Conservation (phyloP, 2,113 vertebrate species). For the Platichthys stellatus region DNA sequence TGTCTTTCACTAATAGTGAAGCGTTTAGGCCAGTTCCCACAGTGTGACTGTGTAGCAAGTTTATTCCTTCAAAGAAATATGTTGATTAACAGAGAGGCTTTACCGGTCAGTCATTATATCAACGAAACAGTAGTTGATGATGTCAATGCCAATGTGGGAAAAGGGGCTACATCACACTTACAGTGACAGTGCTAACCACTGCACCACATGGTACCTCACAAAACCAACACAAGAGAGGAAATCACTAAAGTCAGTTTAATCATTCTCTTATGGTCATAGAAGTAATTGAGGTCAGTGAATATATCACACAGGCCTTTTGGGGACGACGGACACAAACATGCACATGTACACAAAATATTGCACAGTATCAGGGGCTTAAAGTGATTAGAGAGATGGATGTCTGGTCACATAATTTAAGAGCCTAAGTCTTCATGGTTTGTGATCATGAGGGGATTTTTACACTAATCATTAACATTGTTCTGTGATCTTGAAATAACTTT, state of each 20-base stretch:
- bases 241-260: background rate
- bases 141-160: too few species aligned
- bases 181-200: too few species aligned
- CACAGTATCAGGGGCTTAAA: conserved; percentile 17
- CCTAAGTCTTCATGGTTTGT: conserved; percentile 41
- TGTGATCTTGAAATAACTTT: conserved; percentile 45
- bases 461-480: conserved; percentile 35
- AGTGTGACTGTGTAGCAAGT: too few species aligned
- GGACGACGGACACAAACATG: background rate
- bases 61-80: too few species aligned
- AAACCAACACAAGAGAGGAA: background rate
- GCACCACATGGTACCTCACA: too few species aligned
- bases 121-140: too few species aligned
- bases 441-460: conserved; percentile 37
- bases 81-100: too few species aligned
- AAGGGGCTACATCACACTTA: too few species aligned
- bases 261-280: background rate
- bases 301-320: background rate
- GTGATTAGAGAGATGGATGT: conserved; percentile 45
- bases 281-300: background rate
- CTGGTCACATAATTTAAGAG: conserved; percentile 25
- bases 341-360: background rate
- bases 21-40: too few species aligned
- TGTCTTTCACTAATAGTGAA: too few species aligned
- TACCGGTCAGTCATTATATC: too few species aligned